Evolutionary conservation across 2,113 vertebrate genomes (phyloP).

Genomic region (Craseonycteris thonglongyai): DNA sequence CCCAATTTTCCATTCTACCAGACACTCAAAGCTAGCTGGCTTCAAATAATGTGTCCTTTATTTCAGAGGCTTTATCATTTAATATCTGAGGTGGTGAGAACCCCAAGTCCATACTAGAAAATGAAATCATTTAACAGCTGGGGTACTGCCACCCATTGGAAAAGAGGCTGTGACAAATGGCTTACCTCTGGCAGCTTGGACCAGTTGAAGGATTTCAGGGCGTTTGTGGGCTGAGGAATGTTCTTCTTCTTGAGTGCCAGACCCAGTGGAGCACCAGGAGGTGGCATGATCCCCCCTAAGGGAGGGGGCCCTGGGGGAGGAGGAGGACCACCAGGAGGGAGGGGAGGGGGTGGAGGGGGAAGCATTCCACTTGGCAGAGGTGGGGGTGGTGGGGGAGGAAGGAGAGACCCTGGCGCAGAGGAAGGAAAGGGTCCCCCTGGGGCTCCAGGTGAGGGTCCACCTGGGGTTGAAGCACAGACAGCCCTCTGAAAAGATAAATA

Average conservation of each 20-base stretch:
- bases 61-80: background rate
- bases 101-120: background rate
- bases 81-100: background rate
- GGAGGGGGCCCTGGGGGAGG: conserved; percentile 87
- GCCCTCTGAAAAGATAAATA: conserved; percentile 83
- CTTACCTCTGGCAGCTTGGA: conserved; percentile 94
- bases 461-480: conserved; percentile 82
- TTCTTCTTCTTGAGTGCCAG: conserved; percentile 90
- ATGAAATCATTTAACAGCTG: background rate
- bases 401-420: conserved; percentile 75
- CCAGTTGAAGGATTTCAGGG: conserved; percentile 99
- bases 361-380: conserved; percentile 75
- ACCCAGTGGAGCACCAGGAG: conserved; percentile 89
- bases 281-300: conserved; percentile 84
- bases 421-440: conserved; percentile 85
- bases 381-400: conserved; percentile 78
- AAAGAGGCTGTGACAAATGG: background rate
- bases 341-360: conserved; percentile 84
- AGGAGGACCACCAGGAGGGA: conserved; percentile 88
- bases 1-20: background rate
- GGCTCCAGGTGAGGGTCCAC: conserved; percentile 82
- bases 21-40: background rate
- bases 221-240: conserved; percentile 92
- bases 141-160: background rate
- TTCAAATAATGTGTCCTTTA: background rate